A percentile compares a stretch with the other conserved stretches of the same genome.
These are phyloP conservation scores for Cheirogaleus medius DNA, from an alignment of 2,113 vertebrate species.

Conservation along the genomic window DNA sequence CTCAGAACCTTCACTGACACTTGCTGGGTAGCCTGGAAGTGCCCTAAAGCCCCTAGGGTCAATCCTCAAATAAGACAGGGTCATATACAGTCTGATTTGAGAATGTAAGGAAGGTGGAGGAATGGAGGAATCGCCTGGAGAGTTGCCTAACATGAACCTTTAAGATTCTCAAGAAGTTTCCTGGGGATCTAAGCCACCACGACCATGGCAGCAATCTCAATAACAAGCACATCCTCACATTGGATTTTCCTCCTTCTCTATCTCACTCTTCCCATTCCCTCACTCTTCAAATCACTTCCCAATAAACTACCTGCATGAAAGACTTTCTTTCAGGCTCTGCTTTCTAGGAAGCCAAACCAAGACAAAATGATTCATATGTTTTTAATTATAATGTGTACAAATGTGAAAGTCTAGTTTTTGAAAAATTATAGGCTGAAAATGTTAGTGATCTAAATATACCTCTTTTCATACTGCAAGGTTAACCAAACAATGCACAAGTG, in stretches of 20 bases:
- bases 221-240: not conserved
- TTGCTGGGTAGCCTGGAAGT: not conserved
- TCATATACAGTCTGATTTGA: not conserved
- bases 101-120: not conserved
- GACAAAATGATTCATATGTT: constrained; percentile 10
- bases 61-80: not conserved
- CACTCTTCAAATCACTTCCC: not conserved
- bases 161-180: not conserved
- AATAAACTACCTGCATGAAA: not conserved
- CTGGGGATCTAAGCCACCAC: too few species aligned
- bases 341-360: constrained; percentile 27
- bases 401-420: not conserved
- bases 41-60: not conserved
- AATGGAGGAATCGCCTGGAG: not conserved
- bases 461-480: not conserved
- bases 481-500: not conserved
- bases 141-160: not conserved
- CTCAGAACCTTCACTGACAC: not conserved
- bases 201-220: not conserved
- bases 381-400: not conserved
- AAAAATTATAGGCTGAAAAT: not conserved
- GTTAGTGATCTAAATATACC: not conserved
- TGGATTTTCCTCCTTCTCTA: not conserved
- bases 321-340: not conserved
- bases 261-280: not conserved